Evolutionary conservation across 23 tunicate species (phyloP), one percentile per base, ranked within the genome.

Genomic region (Ciona savignyi): DNA sequence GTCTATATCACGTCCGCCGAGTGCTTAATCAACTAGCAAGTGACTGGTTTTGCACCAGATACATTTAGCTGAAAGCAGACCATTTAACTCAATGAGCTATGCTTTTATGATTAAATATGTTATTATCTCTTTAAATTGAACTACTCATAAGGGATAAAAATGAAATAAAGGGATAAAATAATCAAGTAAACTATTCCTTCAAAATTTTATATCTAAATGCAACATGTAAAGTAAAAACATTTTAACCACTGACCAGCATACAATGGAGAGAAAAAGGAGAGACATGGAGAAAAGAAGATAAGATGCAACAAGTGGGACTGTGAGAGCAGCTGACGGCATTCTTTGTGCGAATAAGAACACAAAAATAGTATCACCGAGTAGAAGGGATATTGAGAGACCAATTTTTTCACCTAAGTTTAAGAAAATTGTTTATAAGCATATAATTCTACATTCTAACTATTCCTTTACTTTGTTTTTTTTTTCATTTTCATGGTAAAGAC

Each of bases 281-380:
- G 35, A 29, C 70, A 73, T 81, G 30, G 85, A 76, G 66, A 88
- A 91, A 19, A 91, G 62, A 25, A 91, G 66, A 48, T 80, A 91
- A 20, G 82, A 66, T 2, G 79, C 91, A 51, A 87, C 68, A 48
- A 80, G 64, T 20, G 97, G 91, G 29, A 91, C 75, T n/a, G 91
- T 67, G 15, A 42, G 56, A 23, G 97, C 74, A 0, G 83, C 74
- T 32, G 84, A 72, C 0, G 97, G 97, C 90, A 91, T 82, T 62
- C 75, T 62, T 72, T 91, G 90, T 23, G 91, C 97, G 29, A 84
- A 35, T 62, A 91, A 71, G 65, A 80, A 91, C 23, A 77, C 74
- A 70, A 91, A 91, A 71, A 91, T 77, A 23, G 97, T 91, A 49
- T 91, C 81, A 22, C 97, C 97, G 11, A 91, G 70, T 11, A 91